Percentiles rank a stretch among this genome's conserved stretches.
phyloP scores from a whole-genome alignment of 1,140 invertebrate genomes.

The Drosophila truncata region DNA sequence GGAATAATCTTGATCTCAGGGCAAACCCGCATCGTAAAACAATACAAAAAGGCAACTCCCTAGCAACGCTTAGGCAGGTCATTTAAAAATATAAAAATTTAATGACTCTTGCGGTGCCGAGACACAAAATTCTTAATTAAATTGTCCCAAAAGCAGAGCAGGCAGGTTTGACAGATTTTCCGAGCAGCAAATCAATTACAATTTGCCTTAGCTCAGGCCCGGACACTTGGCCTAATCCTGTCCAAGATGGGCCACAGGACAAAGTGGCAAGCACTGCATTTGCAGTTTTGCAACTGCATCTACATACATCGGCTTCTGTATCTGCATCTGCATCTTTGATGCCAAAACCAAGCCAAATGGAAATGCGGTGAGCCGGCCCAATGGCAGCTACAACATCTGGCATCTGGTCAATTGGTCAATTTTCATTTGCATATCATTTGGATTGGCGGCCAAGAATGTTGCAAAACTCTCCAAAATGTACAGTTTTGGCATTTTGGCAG shows the following conservation, averaged over 20 bases:
- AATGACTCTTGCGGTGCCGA: constrained; percentile 45
- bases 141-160: constrained; percentile 41
- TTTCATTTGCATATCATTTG: constrained; percentile 77
- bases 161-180: constrained; percentile 32
- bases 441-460: constrained; percentile 65
- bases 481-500: constrained; percentile 63
- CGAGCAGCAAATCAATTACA: constrained; percentile 64
- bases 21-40: not conserved
- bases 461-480: constrained; percentile 51
- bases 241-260: constrained; percentile 16
- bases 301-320: constrained; percentile 55
- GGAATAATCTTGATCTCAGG: not conserved
- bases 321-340: constrained; percentile 71
- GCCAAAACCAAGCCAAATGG: constrained; percentile 69
- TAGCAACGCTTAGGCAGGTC: constrained; percentile 12
- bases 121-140: constrained; percentile 63
- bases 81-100: constrained; percentile 54
- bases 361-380: constrained; percentile 64
- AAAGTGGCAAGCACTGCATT: constrained; percentile 26
- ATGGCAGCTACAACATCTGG: constrained; percentile 51
- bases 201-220: constrained; percentile 45
- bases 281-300: constrained; percentile 31
- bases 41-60: constrained; percentile 1
- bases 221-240: constrained; percentile 47
- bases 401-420: constrained; percentile 73